These are phyloP conservation scores for Lobophora halterata DNA, from an alignment of 2,888 invertebrate genomes.

Conservation along the genomic window DNA sequence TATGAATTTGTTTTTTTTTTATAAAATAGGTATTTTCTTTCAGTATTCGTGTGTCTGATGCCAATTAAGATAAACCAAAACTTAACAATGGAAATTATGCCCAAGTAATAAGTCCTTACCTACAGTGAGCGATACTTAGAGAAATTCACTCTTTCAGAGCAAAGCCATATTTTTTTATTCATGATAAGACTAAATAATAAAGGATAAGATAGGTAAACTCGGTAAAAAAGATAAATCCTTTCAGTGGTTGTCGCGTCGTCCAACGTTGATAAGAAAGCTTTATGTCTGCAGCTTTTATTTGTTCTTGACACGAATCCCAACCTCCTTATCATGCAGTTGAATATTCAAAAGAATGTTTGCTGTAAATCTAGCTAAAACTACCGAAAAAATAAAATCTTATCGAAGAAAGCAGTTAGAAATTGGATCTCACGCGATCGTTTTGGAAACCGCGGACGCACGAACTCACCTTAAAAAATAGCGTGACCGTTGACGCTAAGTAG, in stretches of 20 bases:
- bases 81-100: too few relatives aligned
- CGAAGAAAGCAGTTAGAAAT: constrained; percentile 13
- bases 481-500: constrained; percentile 21
- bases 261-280: constrained; percentile 63
- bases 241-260: constrained; percentile 40
- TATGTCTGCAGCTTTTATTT: constrained; percentile 64
- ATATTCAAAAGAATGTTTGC: constrained; percentile 38
- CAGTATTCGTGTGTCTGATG: too few relatives aligned
- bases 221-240: constrained; percentile 50
- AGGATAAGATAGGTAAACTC: constrained; percentile 19
- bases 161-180: too few relatives aligned
- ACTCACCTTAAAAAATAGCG: constrained; percentile 21
- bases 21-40: too few relatives aligned
- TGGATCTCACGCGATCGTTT: constrained; percentile 31
- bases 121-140: too few relatives aligned
- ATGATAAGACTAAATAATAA: neutral
- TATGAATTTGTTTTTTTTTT: too few relatives aligned
- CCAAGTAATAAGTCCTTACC: too few relatives aligned
- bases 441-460: constrained; percentile 20
- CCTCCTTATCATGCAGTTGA: constrained; percentile 53
- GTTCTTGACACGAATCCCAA: constrained; percentile 61
- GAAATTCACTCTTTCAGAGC: too few relatives aligned
- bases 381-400: constrained; percentile 28
- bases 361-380: constrained; percentile 23
- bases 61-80: too few relatives aligned